These are phyloP conservation scores for Lordiphosa andalusiaca DNA, from an alignment of 2,888 invertebrate genomes.

Conservation along the genomic window DNA sequence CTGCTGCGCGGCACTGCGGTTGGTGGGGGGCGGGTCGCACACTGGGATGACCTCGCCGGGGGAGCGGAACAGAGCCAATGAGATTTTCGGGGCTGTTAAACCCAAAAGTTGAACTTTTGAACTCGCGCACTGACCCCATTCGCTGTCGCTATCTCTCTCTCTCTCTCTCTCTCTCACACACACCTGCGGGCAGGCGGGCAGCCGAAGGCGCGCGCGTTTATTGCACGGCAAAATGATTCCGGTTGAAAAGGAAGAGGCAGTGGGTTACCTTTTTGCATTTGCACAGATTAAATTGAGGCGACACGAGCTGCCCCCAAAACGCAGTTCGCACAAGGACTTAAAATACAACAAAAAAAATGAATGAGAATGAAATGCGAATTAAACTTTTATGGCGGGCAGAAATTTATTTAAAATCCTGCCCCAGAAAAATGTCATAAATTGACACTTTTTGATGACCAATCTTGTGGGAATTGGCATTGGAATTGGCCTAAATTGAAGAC, in stretches of 20 bases:
- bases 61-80: conserved; percentile 4
- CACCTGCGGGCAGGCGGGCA: background rate
- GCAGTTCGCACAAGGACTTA: conserved; percentile 13
- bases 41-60: conserved; percentile 6
- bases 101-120: conserved; percentile 64
- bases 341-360: no score
- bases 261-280: conserved; percentile 38
- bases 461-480: no score
- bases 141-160: conserved; percentile 4
- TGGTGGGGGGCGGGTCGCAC: conserved; percentile 13
- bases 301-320: conserved; percentile 18
- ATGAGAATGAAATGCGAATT: no score
- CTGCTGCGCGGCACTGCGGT: conserved; percentile 1
- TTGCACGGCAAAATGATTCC: conserved; percentile 58
- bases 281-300: conserved; percentile 59
- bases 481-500: no score
- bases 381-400: no score
- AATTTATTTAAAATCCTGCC: no score
- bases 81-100: conserved; percentile 51
- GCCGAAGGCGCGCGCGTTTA: conserved; percentile 31
- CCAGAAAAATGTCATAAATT: no score
- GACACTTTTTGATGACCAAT: no score
- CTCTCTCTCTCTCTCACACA: background rate
- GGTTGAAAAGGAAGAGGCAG: conserved; percentile 3
- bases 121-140: conserved; percentile 66